Base-by-base conservation (phyloP, 2,797 vertebrate genomes). In the Enteromius treurensis region DNA sequence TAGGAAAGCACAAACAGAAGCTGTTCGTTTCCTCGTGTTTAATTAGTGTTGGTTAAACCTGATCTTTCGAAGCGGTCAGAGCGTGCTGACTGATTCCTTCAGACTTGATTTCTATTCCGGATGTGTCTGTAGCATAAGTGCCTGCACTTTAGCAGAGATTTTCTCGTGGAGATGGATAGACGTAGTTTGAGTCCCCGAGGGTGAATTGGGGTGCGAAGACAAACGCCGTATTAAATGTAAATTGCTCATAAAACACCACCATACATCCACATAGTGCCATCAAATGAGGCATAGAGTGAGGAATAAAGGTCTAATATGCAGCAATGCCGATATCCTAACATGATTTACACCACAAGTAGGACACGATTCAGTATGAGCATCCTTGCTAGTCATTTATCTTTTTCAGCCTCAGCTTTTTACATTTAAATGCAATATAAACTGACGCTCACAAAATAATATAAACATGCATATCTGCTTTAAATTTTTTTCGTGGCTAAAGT, bases 1-100 rank as follows among this genome's bases (percentile, higher is more conserved):
- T 75, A 49, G 42, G 21, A 77, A 77, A 73, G 34, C 37, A 55
- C 47, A 47, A 51, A 64, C 37, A 49, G 45, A 74, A 60, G 65
- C 68, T 74, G 77, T 81, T 73, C 75, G 75, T 79, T 87, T 70
- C n/a, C 71, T 55, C 32, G 1, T 68, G 47, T 79, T 70, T 79
- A 73, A 82, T 84, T 70, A 53, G 34, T 64, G 15, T 58, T 37
- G 34, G 73, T 80, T 62, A 62, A 60, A 62, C 68, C 19, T 62
- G 53, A 47, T 32, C 6, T 32, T 55, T 32, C 10, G 8, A 23
- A 32, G 79, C 17, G 7, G 23, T 29, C 51, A 19, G 51, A 21
- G 26, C 14, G 42, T 6, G 34, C 17, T 67, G 45, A 67, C 26
- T 23, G 69, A 42, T 76, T 76, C 21, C 49, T 65, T 74, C 29